These are phyloP conservation scores for Diorhabda sublineata DNA, from an alignment of 1,140 invertebrate species.

Conservation along the genomic window DNA sequence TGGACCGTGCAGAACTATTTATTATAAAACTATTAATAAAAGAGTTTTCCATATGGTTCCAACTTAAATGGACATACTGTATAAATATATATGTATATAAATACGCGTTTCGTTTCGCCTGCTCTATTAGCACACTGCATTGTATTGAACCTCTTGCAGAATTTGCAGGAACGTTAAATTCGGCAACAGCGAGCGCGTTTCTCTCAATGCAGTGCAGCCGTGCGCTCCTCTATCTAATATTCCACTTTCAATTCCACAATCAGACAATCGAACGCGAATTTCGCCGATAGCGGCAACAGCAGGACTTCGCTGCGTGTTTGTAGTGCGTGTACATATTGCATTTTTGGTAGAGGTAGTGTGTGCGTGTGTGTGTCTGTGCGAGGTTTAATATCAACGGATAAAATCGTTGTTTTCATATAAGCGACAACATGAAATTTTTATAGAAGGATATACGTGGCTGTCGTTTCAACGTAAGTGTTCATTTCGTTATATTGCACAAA, in stretches of 20 bases:
- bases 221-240: background rate
- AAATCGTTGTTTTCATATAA: background rate
- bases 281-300: slow-evolving; percentile 20
- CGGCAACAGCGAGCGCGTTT: background rate
- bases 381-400: background rate
- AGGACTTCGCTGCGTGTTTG: slow-evolving; percentile 20
- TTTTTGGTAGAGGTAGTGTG: slow-evolving; percentile 23
- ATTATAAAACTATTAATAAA: no score
- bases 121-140: background rate
- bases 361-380: slow-evolving; percentile 18
- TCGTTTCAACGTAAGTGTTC: background rate
- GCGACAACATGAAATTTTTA: background rate
- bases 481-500: background rate
- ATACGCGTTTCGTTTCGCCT: background rate
- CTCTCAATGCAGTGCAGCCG: slow-evolving; percentile 7
- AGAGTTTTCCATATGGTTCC: no score
- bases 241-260: slow-evolving; percentile 20
- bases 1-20: no score
- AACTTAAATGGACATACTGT: no score
- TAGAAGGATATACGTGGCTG: background rate
- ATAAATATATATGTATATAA: no score
- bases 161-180: background rate
- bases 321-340: slow-evolving; percentile 24
- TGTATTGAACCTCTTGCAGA: slow-evolving; percentile 1
- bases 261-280: slow-evolving; percentile 29